These are phyloP conservation scores for Monoplex corrugatus DNA, from an alignment of 2,888 invertebrate species.

Conservation along the genomic window DNA sequence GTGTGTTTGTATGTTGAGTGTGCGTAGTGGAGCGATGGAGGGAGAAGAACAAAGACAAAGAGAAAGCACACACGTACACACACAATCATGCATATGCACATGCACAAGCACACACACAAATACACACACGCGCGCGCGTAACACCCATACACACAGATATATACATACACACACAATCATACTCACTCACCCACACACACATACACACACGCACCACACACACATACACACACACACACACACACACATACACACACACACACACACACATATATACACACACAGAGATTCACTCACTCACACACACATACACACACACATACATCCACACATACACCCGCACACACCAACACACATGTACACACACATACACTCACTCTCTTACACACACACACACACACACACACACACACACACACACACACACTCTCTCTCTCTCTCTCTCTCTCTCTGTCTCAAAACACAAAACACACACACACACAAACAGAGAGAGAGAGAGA, in stretches of 20 bases:
- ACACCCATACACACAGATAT: no score
- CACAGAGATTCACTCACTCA: not conserved
- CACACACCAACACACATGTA: not conserved
- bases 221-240: not conserved
- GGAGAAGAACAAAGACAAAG: no score
- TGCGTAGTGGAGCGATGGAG: no score
- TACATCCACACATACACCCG: not conserved
- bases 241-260: not conserved
- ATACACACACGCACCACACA: not conserved
- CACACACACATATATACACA: slow-evolving; percentile 20
- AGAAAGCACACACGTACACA: no score
- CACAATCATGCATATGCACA: no score
- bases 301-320: not conserved
- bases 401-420: not conserved
- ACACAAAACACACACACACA: no score
- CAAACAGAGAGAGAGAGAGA: no score
- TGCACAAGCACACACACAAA: no score
- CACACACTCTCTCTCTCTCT: not conserved
- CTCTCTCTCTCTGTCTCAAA: no score
- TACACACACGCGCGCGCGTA: no score
- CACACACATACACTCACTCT: not conserved
- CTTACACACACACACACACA: not conserved
- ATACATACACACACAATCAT: no score
- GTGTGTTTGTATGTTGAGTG: no score
- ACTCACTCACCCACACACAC: not conserved